These are phyloP conservation scores for Drosophila kurseongensis DNA, from an alignment of 1,140 invertebrate genomes.

Conservation along the genomic window DNA sequence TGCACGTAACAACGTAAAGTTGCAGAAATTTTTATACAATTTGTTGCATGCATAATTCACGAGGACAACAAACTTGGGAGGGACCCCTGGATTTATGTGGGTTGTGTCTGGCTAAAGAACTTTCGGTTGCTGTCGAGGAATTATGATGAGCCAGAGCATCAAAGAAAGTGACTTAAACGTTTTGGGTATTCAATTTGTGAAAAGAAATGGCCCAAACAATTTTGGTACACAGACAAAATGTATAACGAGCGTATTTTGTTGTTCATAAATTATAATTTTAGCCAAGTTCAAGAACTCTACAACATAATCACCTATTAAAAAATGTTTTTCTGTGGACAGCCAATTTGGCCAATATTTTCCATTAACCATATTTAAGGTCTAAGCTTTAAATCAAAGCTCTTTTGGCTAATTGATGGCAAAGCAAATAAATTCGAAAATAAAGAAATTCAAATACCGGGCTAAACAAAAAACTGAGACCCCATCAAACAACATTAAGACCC, in stretches of 20 bases:
- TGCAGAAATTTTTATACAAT: slow-evolving; percentile 84
- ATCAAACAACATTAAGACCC: slow-evolving; percentile 54
- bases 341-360: neutral
- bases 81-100: slow-evolving; percentile 68
- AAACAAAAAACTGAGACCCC: slow-evolving; percentile 11
- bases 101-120: slow-evolving; percentile 23
- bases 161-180: slow-evolving; percentile 48
- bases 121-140: slow-evolving; percentile 51
- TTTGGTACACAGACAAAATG: neutral
- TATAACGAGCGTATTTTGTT: no score
- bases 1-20: slow-evolving; percentile 81
- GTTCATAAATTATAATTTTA: no score
- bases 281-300: no score
- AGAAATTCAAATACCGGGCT: slow-evolving; percentile 8
- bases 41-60: slow-evolving; percentile 84
- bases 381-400: slow-evolving; percentile 12
- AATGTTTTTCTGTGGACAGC: neutral
- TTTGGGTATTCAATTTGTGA: slow-evolving; percentile 33
- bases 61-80: slow-evolving; percentile 51
- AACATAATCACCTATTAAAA: neutral
- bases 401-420: slow-evolving; percentile 32
- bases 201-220: slow-evolving; percentile 20
- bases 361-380: slow-evolving; percentile 1
- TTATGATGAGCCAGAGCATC: slow-evolving; percentile 75
- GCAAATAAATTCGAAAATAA: slow-evolving; percentile 37